phyloP scores from a whole-genome alignment of 2,888 invertebrate genomes.

The Tinea trinotella region DNA sequence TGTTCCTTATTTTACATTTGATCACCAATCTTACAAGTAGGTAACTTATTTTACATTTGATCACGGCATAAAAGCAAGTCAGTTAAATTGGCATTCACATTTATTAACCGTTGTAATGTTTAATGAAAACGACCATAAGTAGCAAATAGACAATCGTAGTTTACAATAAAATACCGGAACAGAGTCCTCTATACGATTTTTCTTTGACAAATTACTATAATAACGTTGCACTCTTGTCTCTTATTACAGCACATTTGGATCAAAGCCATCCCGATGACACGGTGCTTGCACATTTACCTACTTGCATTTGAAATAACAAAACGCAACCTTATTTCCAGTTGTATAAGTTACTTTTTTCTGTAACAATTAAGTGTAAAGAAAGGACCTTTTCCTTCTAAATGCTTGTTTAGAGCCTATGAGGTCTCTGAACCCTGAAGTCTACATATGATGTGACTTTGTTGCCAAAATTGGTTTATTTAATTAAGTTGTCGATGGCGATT shows the following conservation, averaged over 20 bases:
- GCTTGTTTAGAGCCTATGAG: conserved; percentile 29
- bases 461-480: conserved; percentile 10
- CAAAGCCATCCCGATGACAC: conserved; percentile 14
- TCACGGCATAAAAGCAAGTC: too few relatives aligned
- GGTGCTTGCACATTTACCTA: conserved; percentile 17
- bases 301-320: background rate
- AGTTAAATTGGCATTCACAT: background rate
- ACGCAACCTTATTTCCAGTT: background rate
- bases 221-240: conserved; percentile 9
- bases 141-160: background rate
- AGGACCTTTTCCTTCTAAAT: background rate
- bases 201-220: conserved; percentile 16
- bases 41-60: too few relatives aligned
- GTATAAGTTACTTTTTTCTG: background rate
- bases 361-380: background rate
- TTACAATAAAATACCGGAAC: conserved; percentile 16
- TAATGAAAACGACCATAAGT: background rate
- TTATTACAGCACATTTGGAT: conserved; percentile 18
- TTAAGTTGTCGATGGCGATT: background rate
- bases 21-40: too few relatives aligned
- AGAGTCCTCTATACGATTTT: conserved; percentile 4
- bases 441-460: conserved; percentile 25
- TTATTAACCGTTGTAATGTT: background rate
- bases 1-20: too few relatives aligned
- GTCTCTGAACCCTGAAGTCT: conserved; percentile 31